phyloP scores from a whole-genome alignment of 2,888 invertebrate species.

The Brassicogethes aeneus region DNA sequence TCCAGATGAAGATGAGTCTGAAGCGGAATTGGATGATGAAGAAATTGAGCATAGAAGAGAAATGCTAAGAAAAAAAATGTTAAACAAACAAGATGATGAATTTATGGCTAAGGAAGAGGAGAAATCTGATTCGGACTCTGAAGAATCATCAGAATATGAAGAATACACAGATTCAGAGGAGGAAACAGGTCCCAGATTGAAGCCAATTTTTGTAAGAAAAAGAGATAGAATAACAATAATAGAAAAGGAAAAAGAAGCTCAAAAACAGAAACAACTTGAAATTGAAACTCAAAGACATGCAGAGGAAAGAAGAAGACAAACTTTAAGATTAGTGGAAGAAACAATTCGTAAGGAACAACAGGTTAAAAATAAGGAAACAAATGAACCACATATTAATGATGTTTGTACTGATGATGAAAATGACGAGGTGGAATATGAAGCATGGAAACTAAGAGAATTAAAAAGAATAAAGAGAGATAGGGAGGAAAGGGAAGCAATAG shows the following conservation, averaged over 20 bases:
- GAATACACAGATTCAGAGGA: conserved; percentile 85
- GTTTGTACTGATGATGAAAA: conserved; percentile 93
- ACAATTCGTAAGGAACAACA: conserved; percentile 75
- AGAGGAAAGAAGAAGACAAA: conserved; percentile 82
- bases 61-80: conserved; percentile 54
- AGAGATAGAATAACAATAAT: conserved; percentile 91
- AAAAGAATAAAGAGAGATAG: conserved; percentile 93
- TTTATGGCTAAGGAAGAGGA: conserved; percentile 68
- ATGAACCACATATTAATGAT: conserved; percentile 72
- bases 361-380: conserved; percentile 52
- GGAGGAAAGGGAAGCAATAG: conserved; percentile 83
- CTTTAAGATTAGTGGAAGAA: conserved; percentile 83
- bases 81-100: conserved; percentile 66
- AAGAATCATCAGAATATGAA: conserved; percentile 74
- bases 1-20: conserved; percentile 56
- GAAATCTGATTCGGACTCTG: conserved; percentile 56
- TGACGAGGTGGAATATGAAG: conserved; percentile 92
- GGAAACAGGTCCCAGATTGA: conserved; percentile 84
- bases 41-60: conserved; percentile 79
- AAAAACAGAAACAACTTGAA: conserved; percentile 77
- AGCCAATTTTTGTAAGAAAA: conserved; percentile 91
- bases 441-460: conserved; percentile 96
- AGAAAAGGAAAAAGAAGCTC: conserved; percentile 84
- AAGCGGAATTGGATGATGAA: conserved; percentile 75
- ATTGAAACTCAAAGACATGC: conserved; percentile 73